Evolutionary conservation across 1,140 invertebrate species (phyloP), one percentile per base, ranked within the genome.

Genomic region (Reticulitermes speratus): DNA sequence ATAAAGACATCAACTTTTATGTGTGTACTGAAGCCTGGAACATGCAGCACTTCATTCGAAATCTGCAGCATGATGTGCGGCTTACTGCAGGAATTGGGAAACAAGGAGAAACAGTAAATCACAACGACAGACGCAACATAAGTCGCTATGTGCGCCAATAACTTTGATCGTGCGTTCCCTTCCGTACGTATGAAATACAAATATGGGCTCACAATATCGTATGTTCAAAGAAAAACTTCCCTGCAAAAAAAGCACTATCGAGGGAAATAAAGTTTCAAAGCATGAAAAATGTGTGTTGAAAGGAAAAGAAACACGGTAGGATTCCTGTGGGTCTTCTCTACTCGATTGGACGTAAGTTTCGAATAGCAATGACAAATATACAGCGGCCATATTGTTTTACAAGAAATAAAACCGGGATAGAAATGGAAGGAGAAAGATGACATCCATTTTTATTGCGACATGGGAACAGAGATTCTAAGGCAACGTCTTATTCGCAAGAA

Each of bases 261-360:
- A 86, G 85, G 85, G 85, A 86, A 86, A 86, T 86, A 86, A 86
- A 83, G 65, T 83, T 86, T 86, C 44, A 32, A 82, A 52, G 48
- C 85, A 75, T 86, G 85, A 86, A 86, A 86, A 86, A 86, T 86
- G 85, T 55, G 75, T 75, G 65, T 75, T 75, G 65, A 75, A 75
- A 75, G 7, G 14, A 75, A 75, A 3, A 75, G 65, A 75, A 25
- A 75, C 25, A 30, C 9, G 8, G n/a, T 75, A 75, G 11, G n/a
- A 75, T 75, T 8, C 65, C 65, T 75, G 25, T 30, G 65, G 65
- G 65, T 75, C 1, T 75, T 75, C 65, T 16, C 65, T 16, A 30
- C 65, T 30, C 65, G 65, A 75, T 75, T 75, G 65, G 65, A 75
- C 65, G 65, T 75, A 75, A 75, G 65, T 75, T 75, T 75, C 65